Base-by-base conservation (phyloP, 2,888 invertebrate genomes). In the Yponomeuta malinellus region DNA sequence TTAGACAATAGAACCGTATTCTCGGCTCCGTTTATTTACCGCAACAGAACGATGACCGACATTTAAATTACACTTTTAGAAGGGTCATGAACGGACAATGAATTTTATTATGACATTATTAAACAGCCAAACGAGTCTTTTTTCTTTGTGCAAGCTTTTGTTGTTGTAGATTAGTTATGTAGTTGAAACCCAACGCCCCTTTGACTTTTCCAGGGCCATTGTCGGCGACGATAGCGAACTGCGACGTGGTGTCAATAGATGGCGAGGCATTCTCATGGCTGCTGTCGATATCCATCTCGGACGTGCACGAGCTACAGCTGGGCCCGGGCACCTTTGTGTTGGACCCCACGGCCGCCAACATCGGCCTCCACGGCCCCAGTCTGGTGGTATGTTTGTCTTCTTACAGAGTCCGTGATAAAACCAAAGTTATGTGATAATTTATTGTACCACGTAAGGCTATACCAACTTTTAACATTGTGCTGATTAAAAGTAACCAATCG, bases 221-320 rank as follows among this genome's bases (percentile, higher is more conserved):
- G 71, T 93, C 94, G 71, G 93, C 94, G 59, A 91, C 93, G 73
- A 93, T 96, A 77, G 87, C 88, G 70, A 87, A 93, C 73, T 94
- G 94, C 79, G 87, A 88, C 72, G 87, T 89, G 76, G 94, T 95
- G 15, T 88, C 92, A 31, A 88, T 96, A 73, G 94, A 94, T 77
- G 93, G 93, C 31, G 91, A 93, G 68, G 93, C 95, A 0, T 95
- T 96, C 78, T 94, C 95, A 59, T 94, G 95, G 93, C 89, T 96
- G 48, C 88, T 94, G 68, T 92, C 93, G 73, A 93, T 95, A 80
- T 90, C 85, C 71, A 93, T 96, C 74, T 88, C 80, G 72, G 92
- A 95, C 74, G 94, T 96, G 23, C 82, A 82, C 6, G 85, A 89
- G 43, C 83, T 96, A 70, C 88, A 92, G 71, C 85, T 96, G 59